Base-by-base conservation (phyloP, 2,888 invertebrate species). In the Torymus texanus region DNA sequence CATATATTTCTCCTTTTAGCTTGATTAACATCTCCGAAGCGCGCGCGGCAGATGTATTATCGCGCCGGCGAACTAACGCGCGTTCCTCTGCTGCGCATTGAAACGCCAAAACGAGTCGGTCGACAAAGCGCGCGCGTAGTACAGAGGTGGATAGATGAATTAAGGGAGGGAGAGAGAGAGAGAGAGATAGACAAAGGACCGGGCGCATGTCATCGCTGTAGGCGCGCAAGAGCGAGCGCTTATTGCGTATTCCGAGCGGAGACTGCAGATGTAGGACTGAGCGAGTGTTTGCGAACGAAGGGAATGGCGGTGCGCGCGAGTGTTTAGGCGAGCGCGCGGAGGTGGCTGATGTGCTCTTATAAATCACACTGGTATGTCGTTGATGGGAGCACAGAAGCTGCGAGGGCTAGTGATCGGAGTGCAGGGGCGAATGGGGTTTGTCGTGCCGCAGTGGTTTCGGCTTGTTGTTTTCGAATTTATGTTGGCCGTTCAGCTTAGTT, bases 11-110 rank as follows among this genome's bases (percentile, higher is more conserved):
- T 83, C 80, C 83, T 84, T 84, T 85, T 83, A 85, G 85, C 83
- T 84, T 87, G 87, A 87, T 87, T 87, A 86, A 87, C 86, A 85
- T 85, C 85, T 83, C 82, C 78, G 50, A n/a, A 16, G 29, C 65
- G 13, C 16, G 21, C 8, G 83, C 85, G 84, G 84, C 83, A 83
- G 81, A 85, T 85, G 84, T 83, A 82, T 85, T 85, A 85, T 85
- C 84, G 84, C 85, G 82, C 1, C 29, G 24, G 29, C 29, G 29
- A 29, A 29, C 29, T 29, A 3, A 5, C 29, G 29, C 29, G 29
- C 29, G 29, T 29, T 5, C 29, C 29, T 29, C 29, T 29, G 4
- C 29, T 29, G 29, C 2, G 29, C 29, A 29, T 29, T 29, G 4
- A 5, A 5, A 5, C 29, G 29, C 29, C 29, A 29, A 29, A 29